These are phyloP conservation scores for Rousettus madagascariensis DNA, from an alignment of 2,797 vertebrate genomes.

Conservation along the genomic window DNA sequence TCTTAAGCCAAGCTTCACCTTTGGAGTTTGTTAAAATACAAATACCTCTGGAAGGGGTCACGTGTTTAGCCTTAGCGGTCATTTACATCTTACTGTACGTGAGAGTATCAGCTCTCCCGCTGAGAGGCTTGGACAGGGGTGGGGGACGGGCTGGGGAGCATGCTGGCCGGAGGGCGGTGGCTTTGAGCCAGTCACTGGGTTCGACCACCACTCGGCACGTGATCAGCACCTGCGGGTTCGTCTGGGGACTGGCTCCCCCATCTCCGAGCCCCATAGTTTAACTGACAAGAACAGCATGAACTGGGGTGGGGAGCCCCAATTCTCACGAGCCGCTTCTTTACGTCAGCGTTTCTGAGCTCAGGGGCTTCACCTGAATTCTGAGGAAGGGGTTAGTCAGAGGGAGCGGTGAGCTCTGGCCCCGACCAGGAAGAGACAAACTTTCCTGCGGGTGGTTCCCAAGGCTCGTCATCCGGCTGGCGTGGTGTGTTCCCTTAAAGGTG, in stretches of 20 bases:
- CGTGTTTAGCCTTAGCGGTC: not conserved
- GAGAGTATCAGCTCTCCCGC: not conserved
- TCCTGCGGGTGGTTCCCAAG: not conserved
- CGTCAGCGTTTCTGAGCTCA: fast-evolving
- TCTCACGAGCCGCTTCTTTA: too few species aligned
- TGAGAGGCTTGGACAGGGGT: not conserved
- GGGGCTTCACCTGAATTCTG: not conserved
- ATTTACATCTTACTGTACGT: not conserved
- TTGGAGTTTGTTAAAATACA: not conserved
- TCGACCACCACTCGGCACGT: not conserved
- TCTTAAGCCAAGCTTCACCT: not conserved
- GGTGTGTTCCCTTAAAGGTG: not conserved
- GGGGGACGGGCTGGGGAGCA: not conserved
- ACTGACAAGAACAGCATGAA: fast-evolving
- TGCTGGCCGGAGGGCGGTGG: fast-evolving
- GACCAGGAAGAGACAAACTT: not conserved
- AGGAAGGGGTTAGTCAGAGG: not conserved
- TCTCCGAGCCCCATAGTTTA: not conserved
- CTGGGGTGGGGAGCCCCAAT: not conserved
- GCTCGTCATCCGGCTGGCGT: not conserved
- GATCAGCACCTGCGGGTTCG: not conserved
- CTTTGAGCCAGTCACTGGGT: not conserved
- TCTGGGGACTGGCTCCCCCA: not conserved
- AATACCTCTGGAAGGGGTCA: not conserved
- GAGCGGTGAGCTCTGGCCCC: not conserved